These are phyloP conservation scores for Hippocampus zosterae DNA, from an alignment of 2,113 vertebrate species.

Conservation along the genomic window DNA sequence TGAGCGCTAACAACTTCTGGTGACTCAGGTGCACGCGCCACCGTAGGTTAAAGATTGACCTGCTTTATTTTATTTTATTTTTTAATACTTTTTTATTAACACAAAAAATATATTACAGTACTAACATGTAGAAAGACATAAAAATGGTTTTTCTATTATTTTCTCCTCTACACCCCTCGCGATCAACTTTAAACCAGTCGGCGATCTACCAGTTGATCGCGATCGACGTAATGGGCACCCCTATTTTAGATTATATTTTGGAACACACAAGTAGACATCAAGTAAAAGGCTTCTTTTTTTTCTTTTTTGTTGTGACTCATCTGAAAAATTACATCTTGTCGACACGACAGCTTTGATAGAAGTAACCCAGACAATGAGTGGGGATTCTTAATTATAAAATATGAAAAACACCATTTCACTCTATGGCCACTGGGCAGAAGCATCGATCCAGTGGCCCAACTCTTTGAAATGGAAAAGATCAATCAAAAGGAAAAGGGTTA, in stretches of 20 bases:
- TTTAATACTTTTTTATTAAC: too few species aligned
- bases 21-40: too few species aligned
- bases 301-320: constrained; percentile 33
- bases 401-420: constrained; percentile 15
- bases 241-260: constrained; percentile 14
- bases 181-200: too few species aligned
- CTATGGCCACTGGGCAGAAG: constrained; percentile 42
- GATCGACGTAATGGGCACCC: too few species aligned
- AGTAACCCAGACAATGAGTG: constrained; percentile 1
- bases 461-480: constrained; percentile 68
- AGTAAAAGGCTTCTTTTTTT: constrained; percentile 13
- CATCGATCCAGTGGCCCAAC: constrained; percentile 53
- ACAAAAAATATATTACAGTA: too few species aligned
- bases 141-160: too few species aligned
- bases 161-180: too few species aligned
- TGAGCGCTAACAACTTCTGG: too few species aligned
- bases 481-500: constrained; percentile 72
- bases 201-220: too few species aligned
- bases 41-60: too few species aligned
- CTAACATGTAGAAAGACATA: too few species aligned
- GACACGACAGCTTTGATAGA: background rate
- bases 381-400: constrained; percentile 8
- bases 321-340: constrained; percentile 15
- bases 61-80: too few species aligned
- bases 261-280: constrained; percentile 46